Conservation (phyloP, 2,113 vertebrate genomes). For the Cebus imitator region DNA sequence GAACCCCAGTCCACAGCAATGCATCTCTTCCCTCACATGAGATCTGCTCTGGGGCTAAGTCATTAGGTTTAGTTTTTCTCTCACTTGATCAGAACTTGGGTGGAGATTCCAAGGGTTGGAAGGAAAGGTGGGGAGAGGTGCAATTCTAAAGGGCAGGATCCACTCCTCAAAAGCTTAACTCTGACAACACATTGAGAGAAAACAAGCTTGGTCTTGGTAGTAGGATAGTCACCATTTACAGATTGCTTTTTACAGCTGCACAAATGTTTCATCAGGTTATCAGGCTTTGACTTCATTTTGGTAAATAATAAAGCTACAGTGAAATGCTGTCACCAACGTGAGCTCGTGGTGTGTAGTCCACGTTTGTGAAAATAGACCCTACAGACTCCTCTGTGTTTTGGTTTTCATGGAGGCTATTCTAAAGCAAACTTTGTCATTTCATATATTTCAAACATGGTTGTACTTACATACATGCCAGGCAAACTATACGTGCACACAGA, state of each 20-base stretch:
- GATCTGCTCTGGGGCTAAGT: conserved; percentile 36
- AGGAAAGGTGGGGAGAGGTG: not conserved
- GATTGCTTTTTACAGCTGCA: conserved; percentile 74
- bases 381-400: not conserved
- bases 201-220: conserved; percentile 67
- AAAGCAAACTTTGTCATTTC: conserved; percentile 86
- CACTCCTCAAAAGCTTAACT: conserved; percentile 60
- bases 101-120: conserved; percentile 55
- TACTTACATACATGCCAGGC: conserved; percentile 89
- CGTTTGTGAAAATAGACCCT: not conserved
- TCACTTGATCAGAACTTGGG: conserved; percentile 63
- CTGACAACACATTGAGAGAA: conserved; percentile 60
- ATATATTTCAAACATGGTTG: conserved; percentile 83
- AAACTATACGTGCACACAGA: conserved; percentile 87
- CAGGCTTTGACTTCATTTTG: conserved; percentile 69
- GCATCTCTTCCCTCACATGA: rapidly evolving
- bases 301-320: conserved; percentile 79
- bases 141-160: conserved; percentile 62
- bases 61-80: not conserved
- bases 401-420: conserved; percentile 79
- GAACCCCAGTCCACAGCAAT: not conserved
- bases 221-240: conserved; percentile 31
- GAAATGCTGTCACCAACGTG: not conserved
- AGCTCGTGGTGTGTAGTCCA: rapidly evolving
- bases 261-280: conserved; percentile 68